Base-by-base conservation (phyloP, 1,140 invertebrate genomes). In the Drosophila lowei region DNA sequence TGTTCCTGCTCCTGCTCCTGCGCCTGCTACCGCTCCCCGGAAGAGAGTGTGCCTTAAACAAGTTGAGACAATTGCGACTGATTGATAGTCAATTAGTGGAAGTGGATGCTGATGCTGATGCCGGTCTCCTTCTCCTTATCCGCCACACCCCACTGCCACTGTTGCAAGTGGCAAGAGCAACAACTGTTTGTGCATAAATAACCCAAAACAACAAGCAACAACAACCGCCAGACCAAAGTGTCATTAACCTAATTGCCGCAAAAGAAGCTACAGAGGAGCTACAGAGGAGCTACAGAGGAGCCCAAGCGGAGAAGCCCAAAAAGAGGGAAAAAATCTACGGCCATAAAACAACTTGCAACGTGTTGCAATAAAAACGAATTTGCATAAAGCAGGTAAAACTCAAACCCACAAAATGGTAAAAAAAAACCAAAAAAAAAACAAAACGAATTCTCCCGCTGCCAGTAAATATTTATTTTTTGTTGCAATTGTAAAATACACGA, bases 321-420 rank as follows among this genome's bases (percentile, higher is more conserved):
- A 55, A 34, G 11, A 50, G 43, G 21, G 28, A 52, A 53, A 63
- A 66, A 46, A 38, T 62, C 61, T 48, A 42, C 54, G 47, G 50
- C 75, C 79, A 79, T 79, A 84, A 83, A 54, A 71, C 65, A 47
- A 73, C 85, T 66, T 79, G 83, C 83, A 88, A 88, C 83, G 83
- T 88, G 83, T 88, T 88, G 78, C 83, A 81, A 88, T 88, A 88
- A 88, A 86, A 81, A 47, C 63, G 75, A 74, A 88, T 89, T 88
- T 83, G 71, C 83, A 88, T 83, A 88, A 83, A 79, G 57, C 74
- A 88, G 83, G 83, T 89, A 75, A 83, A 79, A 48, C 58, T 13
- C 38, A 23, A 56, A 68, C 28, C 52, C 52, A n/a, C 48, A 28
- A 65, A 48, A 46, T 15, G 44, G 41, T 41, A 25, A 46, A 54